Conservation (phyloP, 2,797 vertebrate genomes). For the Acrossocheilus wenchowensis region DNA sequence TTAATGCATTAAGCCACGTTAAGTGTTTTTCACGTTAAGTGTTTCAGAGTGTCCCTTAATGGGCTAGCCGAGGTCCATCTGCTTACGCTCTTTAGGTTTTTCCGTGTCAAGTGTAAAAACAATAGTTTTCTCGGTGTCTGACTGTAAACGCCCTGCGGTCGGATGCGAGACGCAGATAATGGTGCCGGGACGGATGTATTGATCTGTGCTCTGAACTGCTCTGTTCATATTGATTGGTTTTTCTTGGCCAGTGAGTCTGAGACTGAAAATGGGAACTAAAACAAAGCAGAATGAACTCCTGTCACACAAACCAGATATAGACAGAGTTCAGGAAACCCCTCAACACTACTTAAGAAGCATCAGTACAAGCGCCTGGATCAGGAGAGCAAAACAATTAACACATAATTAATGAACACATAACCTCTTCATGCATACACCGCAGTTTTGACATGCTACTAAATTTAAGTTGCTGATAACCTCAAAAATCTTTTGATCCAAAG, state of each 20-base stretch:
- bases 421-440: not conserved
- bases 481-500: not conserved
- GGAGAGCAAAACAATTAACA: not conserved
- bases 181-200: slow-evolving; percentile 48
- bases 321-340: not conserved
- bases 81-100: not conserved
- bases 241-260: slow-evolving; percentile 23
- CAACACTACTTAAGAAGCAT: not conserved
- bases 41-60: slow-evolving; percentile 4
- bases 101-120: slow-evolving; percentile 21
- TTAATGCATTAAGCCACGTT: too few species aligned
- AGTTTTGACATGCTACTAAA: not conserved
- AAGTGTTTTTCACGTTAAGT: too few species aligned
- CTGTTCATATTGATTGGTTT: slow-evolving; percentile 42
- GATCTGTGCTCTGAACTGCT: slow-evolving; percentile 43
- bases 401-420: not conserved
- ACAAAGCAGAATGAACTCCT: not conserved
- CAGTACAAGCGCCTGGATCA: not conserved
- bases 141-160: slow-evolving; percentile 5
- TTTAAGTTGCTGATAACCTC: not conserved
- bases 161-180: slow-evolving; percentile 26
- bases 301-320: not conserved
- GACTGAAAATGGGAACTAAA: slow-evolving; percentile 11
- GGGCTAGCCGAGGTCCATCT: slow-evolving; percentile 33
- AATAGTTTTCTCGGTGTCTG: slow-evolving; percentile 11